Conservation (phyloP, 2,113 vertebrate species). For the Xiphorhynchus elegans region DNA sequence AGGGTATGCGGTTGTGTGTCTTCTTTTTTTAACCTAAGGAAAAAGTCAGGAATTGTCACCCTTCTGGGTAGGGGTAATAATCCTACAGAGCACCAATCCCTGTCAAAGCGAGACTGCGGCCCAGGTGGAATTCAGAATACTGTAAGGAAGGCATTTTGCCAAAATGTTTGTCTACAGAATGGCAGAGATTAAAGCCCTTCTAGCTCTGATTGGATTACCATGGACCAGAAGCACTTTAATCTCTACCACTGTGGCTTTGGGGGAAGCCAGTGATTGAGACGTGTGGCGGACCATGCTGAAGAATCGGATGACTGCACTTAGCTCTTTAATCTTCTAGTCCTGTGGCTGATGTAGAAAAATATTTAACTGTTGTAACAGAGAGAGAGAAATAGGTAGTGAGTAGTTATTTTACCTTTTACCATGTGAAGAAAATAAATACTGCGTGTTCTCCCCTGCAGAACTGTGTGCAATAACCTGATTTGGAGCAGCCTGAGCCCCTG, state of each 20-base stretch:
- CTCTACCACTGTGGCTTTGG: constrained; percentile 37
- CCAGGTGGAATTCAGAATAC: constrained; percentile 8
- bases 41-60: neutral
- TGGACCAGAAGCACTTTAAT: constrained; percentile 67
- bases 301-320: constrained; percentile 48
- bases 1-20: neutral
- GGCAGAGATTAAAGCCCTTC: constrained; percentile 50
- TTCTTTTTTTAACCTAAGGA: neutral
- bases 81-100: neutral
- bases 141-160: constrained; percentile 46
- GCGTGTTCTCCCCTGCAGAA: neutral
- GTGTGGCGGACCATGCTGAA: constrained; percentile 1
- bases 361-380: constrained; percentile 38
- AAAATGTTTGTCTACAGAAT: constrained; percentile 42
- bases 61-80: neutral
- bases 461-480: neutral
- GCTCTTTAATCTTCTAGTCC: constrained; percentile 37
- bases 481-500: neutral
- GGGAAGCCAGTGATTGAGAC: constrained; percentile 41
- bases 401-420: constrained; percentile 20
- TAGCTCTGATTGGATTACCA: constrained; percentile 69
- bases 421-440: neutral
- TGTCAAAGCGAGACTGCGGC: neutral
- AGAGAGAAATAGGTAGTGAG: neutral
- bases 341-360: constrained; percentile 2